Evolutionary conservation across 2,888 invertebrate species (phyloP).

Genomic region (Caenorhabditis virilis): DNA sequence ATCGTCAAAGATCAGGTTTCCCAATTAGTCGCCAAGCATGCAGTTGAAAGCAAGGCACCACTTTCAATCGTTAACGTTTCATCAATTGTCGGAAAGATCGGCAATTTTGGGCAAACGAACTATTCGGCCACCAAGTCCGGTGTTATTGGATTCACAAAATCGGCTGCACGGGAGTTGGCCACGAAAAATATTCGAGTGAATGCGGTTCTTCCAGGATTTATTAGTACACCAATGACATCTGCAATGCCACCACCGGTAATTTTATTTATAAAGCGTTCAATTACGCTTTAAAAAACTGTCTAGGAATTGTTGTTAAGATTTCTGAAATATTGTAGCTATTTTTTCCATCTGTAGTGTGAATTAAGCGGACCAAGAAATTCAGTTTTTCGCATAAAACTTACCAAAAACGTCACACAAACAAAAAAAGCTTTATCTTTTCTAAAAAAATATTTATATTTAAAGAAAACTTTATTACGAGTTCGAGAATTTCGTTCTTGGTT

Average conservation of each 20-base stretch:
- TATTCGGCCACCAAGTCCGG: conserved; percentile 91
- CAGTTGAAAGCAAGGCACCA: conserved; percentile 76
- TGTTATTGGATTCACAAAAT: conserved; percentile 83
- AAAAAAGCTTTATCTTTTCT: too few relatives aligned
- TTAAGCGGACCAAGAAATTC: too few relatives aligned
- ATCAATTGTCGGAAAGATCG: conserved; percentile 82
- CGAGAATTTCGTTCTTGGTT: background rate
- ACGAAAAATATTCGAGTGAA: conserved; percentile 73
- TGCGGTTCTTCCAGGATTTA: conserved; percentile 84
- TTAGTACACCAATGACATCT: conserved; percentile 82
- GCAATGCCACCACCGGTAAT: conserved; percentile 79
- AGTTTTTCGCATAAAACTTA: too few relatives aligned
- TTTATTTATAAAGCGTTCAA: too few relatives aligned
- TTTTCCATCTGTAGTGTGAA: too few relatives aligned
- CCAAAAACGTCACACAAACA: too few relatives aligned
- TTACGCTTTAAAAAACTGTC: too few relatives aligned
- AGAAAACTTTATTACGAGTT: too few relatives aligned
- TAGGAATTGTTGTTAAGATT: too few relatives aligned
- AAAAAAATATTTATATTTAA: too few relatives aligned
- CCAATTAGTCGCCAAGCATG: conserved; percentile 79
- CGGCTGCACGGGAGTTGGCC: conserved; percentile 85
- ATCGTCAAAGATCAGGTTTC: too few relatives aligned
- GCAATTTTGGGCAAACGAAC: conserved; percentile 85
- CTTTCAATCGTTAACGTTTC: conserved; percentile 80
- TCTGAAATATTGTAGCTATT: too few relatives aligned